These are phyloP conservation scores for Steinernema hermaphroditum DNA, from an alignment of 2,888 invertebrate species.

Conservation along the genomic window DNA sequence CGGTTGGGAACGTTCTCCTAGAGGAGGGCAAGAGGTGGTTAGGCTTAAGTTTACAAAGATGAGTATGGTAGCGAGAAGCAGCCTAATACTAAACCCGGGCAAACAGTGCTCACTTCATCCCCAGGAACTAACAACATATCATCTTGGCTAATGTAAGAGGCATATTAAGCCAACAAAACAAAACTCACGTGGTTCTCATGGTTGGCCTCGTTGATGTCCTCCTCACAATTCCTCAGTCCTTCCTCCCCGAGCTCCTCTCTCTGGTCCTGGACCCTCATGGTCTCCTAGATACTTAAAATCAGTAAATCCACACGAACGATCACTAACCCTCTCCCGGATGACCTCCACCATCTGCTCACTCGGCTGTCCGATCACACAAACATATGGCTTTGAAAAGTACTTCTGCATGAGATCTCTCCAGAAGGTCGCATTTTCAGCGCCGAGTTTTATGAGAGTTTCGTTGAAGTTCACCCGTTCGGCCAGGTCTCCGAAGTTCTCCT, in stretches of 20 bases:
- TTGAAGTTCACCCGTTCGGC: slow-evolving; percentile 47
- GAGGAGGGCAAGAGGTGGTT: no score
- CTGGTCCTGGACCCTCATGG: slow-evolving; percentile 75
- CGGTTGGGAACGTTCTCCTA: slow-evolving; percentile 72
- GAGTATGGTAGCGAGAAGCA: no score
- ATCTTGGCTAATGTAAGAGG: no score
- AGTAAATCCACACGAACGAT: neutral
- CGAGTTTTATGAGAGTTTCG: slow-evolving; percentile 70
- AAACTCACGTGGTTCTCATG: slow-evolving; percentile 76
- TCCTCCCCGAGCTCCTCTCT: slow-evolving; percentile 73
- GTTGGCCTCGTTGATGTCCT: slow-evolving; percentile 75
- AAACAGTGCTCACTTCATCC: no score
- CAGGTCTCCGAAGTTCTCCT: slow-evolving; percentile 41
- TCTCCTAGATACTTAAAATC: slow-evolving; percentile 71
- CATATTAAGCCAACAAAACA: no score
- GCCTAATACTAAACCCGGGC: no score
- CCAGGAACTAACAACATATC: no score
- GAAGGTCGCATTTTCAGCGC: slow-evolving; percentile 73
- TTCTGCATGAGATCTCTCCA: slow-evolving; percentile 75
- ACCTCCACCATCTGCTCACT: slow-evolving; percentile 74
- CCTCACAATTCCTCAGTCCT: slow-evolving; percentile 75
- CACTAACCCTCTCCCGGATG: slow-evolving; percentile 69
- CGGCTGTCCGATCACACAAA: slow-evolving; percentile 71
- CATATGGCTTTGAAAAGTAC: slow-evolving; percentile 50
- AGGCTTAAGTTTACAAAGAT: no score